A percentile compares a stretch with the other conserved stretches of the same genome.
These are phyloP conservation scores for Ganaspis brasiliensis DNA, from an alignment of 2,888 invertebrate species.

Conservation along the genomic window DNA sequence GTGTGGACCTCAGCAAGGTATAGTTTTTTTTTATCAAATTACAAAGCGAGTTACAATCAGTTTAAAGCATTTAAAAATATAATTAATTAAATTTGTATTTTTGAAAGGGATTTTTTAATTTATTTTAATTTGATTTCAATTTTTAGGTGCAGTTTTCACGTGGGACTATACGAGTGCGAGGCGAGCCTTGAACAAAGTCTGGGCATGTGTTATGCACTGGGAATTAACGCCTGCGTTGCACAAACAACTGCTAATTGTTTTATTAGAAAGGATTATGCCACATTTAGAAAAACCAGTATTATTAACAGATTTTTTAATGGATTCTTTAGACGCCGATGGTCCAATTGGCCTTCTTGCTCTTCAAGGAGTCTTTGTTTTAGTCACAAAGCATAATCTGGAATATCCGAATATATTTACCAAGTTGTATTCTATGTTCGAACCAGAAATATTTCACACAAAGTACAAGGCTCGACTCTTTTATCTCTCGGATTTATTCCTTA, in stretches of 20 bases:
- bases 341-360: conserved; percentile 93
- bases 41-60: not conserved
- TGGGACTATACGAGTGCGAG: conserved; percentile 83
- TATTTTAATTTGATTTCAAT: not conserved
- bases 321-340: conserved; percentile 93
- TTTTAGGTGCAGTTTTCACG: conserved; percentile 80
- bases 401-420: conserved; percentile 97
- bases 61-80: too few species aligned
- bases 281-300: conserved; percentile 91
- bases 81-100: too few species aligned
- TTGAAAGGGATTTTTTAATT: too few species aligned
- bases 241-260: conserved; percentile 89
- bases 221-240: conserved; percentile 86
- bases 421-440: conserved; percentile 96
- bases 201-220: conserved; percentile 90
- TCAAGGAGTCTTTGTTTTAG: conserved; percentile 94
- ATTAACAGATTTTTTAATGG: conserved; percentile 95
- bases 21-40: conserved; percentile 34
- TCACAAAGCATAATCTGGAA: conserved; percentile 95
- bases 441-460: conserved; percentile 94
- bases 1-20: conserved; percentile 73
- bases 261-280: conserved; percentile 91
- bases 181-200: conserved; percentile 87
- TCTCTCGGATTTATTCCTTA: conserved; percentile 93
- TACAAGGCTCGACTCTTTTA: conserved; percentile 94